These are phyloP conservation scores for Eunapius fragilis DNA, from an alignment of 37 sponge, comb jelly and placozoan genomes.

Conservation along the genomic window DNA sequence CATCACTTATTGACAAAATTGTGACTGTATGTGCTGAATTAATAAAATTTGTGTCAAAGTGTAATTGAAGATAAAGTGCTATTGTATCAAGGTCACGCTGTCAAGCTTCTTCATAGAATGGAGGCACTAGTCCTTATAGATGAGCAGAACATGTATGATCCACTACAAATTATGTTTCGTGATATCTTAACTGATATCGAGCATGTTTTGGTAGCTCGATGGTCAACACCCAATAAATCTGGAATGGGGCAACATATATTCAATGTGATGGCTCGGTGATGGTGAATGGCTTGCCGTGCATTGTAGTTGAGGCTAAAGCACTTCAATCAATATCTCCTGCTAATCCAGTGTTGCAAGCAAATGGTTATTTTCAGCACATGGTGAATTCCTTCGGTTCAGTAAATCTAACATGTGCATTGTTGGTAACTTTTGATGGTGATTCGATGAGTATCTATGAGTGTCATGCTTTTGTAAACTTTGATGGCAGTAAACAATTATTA, in stretches of 20 bases:
- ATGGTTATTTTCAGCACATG: background rate
- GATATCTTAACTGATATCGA: background rate
- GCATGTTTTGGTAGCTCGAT: background rate
- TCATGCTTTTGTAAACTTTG: background rate
- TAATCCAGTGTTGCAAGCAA: background rate
- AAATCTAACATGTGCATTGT: background rate
- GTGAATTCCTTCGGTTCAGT: background rate
- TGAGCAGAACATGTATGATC: background rate
- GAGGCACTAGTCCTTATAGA: background rate
- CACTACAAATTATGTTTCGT: background rate
- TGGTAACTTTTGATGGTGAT: background rate
- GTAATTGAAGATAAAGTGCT: background rate
- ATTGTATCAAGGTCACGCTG: background rate
- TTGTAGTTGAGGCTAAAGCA: background rate
- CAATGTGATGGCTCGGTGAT: background rate
- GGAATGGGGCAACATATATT: background rate
- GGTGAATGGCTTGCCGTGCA: background rate
- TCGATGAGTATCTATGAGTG: background rate
- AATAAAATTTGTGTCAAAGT: slow-evolving; percentile 14
- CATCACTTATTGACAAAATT: slow-evolving; percentile 29
- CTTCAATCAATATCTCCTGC: background rate
- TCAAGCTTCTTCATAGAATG: background rate
- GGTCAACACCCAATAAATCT: background rate
- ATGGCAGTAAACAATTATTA: background rate
- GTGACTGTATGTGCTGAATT: slow-evolving; percentile 43